Evolutionary conservation across 2,888 invertebrate genomes (phyloP).

Genomic region (Acrobasis consociella): DNA sequence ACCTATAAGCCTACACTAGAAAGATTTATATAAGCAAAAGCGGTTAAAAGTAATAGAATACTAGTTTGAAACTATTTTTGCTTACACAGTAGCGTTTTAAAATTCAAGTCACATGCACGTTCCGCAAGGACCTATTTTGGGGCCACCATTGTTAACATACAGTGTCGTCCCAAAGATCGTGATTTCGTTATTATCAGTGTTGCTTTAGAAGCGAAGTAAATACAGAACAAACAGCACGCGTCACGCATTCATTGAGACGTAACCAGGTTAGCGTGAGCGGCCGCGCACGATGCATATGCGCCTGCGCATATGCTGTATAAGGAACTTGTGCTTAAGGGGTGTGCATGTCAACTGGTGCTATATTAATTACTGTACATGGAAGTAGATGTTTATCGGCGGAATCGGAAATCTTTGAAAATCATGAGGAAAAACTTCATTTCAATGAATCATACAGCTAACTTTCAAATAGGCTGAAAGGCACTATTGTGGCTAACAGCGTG

Average conservation of each 20-base stretch:
- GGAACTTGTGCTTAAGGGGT: slow-evolving; percentile 15
- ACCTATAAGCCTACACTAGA: background rate
- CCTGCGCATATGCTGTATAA: slow-evolving; percentile 23
- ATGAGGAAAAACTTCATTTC: too few relatives aligned
- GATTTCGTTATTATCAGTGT: slow-evolving; percentile 39
- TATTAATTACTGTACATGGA: background rate
- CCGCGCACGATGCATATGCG: slow-evolving; percentile 29
- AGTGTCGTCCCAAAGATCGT: slow-evolving; percentile 34
- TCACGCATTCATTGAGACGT: slow-evolving; percentile 53
- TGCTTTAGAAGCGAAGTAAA: slow-evolving; percentile 24
- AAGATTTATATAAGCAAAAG: background rate
- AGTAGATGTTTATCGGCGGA: background rate
- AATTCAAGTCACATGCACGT: slow-evolving; percentile 12
- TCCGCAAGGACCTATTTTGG: slow-evolving; percentile 17
- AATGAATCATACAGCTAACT: too few relatives aligned
- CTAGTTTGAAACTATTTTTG: background rate
- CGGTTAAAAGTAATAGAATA: background rate
- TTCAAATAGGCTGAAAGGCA: too few relatives aligned
- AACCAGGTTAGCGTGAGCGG: slow-evolving; percentile 49
- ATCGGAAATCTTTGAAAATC: background rate
- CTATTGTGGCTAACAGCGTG: too few relatives aligned
- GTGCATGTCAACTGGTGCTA: background rate
- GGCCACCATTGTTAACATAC: slow-evolving; percentile 11
- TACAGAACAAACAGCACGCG: slow-evolving; percentile 28
- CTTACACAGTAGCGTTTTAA: slow-evolving; percentile 6